Base-by-base conservation (phyloP, 2,797 vertebrate genomes). In the Vireo griseus region DNA sequence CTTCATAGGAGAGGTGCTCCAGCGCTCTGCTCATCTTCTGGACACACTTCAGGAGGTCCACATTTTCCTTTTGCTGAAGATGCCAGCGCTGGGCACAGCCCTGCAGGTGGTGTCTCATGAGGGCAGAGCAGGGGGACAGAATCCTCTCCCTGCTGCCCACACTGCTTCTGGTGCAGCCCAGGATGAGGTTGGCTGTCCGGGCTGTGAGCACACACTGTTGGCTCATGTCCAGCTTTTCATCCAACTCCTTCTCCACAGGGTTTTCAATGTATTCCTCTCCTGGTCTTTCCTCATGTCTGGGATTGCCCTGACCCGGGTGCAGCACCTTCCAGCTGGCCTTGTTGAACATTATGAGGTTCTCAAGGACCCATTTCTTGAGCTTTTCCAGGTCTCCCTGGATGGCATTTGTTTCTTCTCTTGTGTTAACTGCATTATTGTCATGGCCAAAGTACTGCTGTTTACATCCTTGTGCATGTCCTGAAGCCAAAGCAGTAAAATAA, bases 11-110 rank as follows among this genome's bases (percentile, higher is more conserved):
- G 7, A 37, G 6, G 8, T 25, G 12, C 2, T 57, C 26, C 24
- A 39, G 13, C 19, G 2, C 13, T 33, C 37, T 44, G 13, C 29
- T 33, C n/a, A 44, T 57, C 31, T 22, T 31, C 40, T 29, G 37
- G n/a, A 39, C 50, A 44, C 7, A 4, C 6, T 50, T 14, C 20
- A 37, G 15, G 4, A 20, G 16, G 5, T 48, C 16, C 13, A 44
- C 8, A 22, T 63, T 69, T 37, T 50, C 17, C 9, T 39, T 33
- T 11, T 45, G 5, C 50, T 39, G 44, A 31, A 10, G 6, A 6
- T 2, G 2, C 16, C 54, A 61, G 26, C 31, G 22, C 9, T 39
- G 28, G 2, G 13, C 0, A 0, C 26, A 48, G 13, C 22, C 0
- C n/a, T 29, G 1, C 11, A 22, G 44, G 6, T 29, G 44, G 5